Evolutionary conservation across 2,888 invertebrate genomes (phyloP), one percentile per base, ranked within the genome.

Genomic region (Carabus problematicus): DNA sequence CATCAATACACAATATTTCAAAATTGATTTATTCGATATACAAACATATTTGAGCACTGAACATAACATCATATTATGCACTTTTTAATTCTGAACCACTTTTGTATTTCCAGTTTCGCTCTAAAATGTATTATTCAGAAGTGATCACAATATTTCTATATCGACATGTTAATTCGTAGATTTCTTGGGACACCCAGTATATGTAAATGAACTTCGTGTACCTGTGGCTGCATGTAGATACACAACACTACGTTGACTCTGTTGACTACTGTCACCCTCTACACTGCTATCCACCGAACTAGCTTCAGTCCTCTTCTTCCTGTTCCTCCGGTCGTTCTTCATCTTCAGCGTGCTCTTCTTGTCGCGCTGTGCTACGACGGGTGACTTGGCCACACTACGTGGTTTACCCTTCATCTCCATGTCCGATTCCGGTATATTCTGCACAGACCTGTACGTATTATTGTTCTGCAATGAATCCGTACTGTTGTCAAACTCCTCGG

Each of bases 201-300:
- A 45, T 45, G 47, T 45, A 12, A 60, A 8, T 39, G 41, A 29
- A 41, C 40, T 9, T 8, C 8, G 8, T 42, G 8, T 81, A 90
- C 91, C 90, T 73, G 93, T 93, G 58, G 93, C 92, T 62, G 93
- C 93, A 77, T 94, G 94, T 62, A 94, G 84, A 78, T 92, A 94
- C 16, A 94, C 93, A 16, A 93, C 90, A 77, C 93, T 93, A 76
- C 92, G 86, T 79, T 93, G 93, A 66, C 92, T 92, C 76, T 91
- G 91, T 75, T 92, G 89, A 77, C 93, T 93, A 76, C 86, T 85
- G 75, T 91, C 91, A 0, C 91, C 91, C 76, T 91, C 91, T 0
- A 91, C 90, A 74, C 91, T 91, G 79, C 88, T 88, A 74, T 87
- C 88, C 0, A 85, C 86, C 0, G 83, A 83, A 41, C 87, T 88